These are phyloP conservation scores for Ceratina japonica DNA, from an alignment of 1,140 invertebrate species.

Conservation along the genomic window DNA sequence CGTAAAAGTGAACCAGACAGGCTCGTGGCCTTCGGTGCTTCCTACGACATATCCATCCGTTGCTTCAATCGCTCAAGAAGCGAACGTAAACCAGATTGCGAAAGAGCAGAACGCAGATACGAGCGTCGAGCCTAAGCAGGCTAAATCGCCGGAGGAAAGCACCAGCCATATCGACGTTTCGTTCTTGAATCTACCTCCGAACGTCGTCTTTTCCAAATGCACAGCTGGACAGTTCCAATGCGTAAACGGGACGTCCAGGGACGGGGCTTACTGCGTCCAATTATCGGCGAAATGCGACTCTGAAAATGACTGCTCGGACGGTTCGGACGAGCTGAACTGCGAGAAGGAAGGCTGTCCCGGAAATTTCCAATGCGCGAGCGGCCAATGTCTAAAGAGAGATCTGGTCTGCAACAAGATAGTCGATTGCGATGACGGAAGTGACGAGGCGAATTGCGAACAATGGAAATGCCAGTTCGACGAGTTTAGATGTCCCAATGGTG, in stretches of 20 bases:
- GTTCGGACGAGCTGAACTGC: slow-evolving; percentile 83
- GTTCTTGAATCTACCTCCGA: slow-evolving; percentile 6
- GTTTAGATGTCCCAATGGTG: slow-evolving; percentile 79
- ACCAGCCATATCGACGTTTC: slow-evolving; percentile 5
- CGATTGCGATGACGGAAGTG: slow-evolving; percentile 86
- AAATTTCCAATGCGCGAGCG: slow-evolving; percentile 85
- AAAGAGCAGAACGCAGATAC: neutral
- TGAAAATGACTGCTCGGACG: slow-evolving; percentile 83
- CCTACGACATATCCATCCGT: slow-evolving; percentile 7
- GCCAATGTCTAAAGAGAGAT: slow-evolving; percentile 85
- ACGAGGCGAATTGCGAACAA: slow-evolving; percentile 83
- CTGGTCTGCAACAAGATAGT: slow-evolving; percentile 87
- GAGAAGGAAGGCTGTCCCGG: slow-evolving; percentile 80
- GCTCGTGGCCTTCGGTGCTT: neutral
- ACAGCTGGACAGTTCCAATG: slow-evolving; percentile 83
- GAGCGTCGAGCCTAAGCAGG: neutral
- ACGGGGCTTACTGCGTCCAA: slow-evolving; percentile 81
- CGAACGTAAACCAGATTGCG: slow-evolving; percentile 9
- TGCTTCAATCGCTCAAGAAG: neutral
- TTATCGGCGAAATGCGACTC: slow-evolving; percentile 82
- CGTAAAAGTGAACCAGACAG: slow-evolving; percentile 14
- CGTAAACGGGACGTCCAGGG: slow-evolving; percentile 81
- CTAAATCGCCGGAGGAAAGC: slow-evolving; percentile 23
- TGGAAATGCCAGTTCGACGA: slow-evolving; percentile 83
- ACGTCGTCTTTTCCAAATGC: slow-evolving; percentile 79